Evolutionary conservation across 2,797 vertebrate genomes (phyloP), one percentile per base, ranked within the genome.

Genomic region (Capromys pilorides): DNA sequence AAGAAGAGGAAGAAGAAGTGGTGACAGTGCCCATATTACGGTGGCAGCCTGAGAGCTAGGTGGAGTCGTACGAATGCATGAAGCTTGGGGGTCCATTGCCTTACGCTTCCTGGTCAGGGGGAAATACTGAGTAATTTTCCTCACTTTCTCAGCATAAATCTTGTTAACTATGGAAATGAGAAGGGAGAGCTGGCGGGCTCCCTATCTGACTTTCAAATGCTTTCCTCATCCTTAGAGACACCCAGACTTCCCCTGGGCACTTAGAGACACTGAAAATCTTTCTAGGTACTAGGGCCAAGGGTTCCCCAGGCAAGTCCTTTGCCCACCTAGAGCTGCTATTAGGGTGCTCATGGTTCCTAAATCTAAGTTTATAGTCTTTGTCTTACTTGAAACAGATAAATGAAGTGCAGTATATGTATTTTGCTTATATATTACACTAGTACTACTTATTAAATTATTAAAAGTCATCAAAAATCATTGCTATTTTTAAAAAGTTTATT

Each of bases 371-470:
- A 77, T 77, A 14, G 26, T 73, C 73, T 88, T n/a, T 67, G 31
- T 36, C 0, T 49, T 64, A 86, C 19, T 75, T 51, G 2, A 16
- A 88, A 62, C 49, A 66, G 45, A 89, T 22, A 62, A 89, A 62
- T 51, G 36, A 28, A 86, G 12, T 39, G 9, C 10, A 61, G 16
- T 82, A 28, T 69, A 64, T 2, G 85, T 73, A 82, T 16, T 57
- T 80, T 75, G 36, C 57, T 90, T 88, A 83, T 45, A 22, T 66
- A 33, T 51, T 88, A 73, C 2, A 78, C 6, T 78, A 75, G 9
- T 2, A 39, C 80, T 90, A n/a, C 39, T 86, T 83, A n/a, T 4
- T 67, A 71, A 92, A 51, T 75, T 93, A 13, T 88, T 54, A 92
- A 92, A 87, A 73, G 54, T 81, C 62, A 91, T 45, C 36, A 39